Evolutionary conservation across 2,113 vertebrate species (phyloP).

Genomic region (Eptesicus fuscus): DNA sequence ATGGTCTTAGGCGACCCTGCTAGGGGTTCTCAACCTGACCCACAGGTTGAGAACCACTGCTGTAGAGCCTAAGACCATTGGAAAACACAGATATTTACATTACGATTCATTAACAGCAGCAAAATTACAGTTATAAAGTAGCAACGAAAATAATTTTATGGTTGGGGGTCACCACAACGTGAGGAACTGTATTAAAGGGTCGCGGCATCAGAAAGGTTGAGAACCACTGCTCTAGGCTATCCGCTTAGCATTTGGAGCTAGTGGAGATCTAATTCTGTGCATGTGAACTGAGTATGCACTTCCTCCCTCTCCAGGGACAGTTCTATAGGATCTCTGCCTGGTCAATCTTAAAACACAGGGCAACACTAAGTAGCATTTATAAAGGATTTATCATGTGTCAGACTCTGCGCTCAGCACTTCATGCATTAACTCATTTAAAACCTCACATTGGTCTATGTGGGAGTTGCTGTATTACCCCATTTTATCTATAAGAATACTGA

Average conservation of each 20-base stretch:
- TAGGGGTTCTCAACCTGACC: too few species aligned
- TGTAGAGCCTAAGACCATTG: too few species aligned
- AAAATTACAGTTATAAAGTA: too few species aligned
- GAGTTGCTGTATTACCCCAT: neutral
- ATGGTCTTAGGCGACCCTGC: too few species aligned
- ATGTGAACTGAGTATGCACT: neutral
- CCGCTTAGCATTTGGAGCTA: neutral
- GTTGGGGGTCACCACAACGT: too few species aligned
- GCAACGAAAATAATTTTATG: too few species aligned
- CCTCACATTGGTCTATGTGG: neutral
- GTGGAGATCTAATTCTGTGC: neutral
- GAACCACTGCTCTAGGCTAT: neutral
- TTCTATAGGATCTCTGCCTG: neutral
- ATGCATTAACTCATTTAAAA: neutral
- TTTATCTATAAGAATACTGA: neutral
- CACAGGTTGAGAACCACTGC: too few species aligned
- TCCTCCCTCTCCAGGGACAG: neutral
- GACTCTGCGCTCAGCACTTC: neutral
- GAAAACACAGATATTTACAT: too few species aligned
- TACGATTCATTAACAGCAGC: too few species aligned
- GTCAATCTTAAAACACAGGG: conserved; percentile 12
- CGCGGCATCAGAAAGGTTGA: too few species aligned
- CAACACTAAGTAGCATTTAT: neutral
- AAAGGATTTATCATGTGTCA: neutral
- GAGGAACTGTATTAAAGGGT: too few species aligned